phyloP scores from a whole-genome alignment of 2,797 vertebrate species.

The Tamandua tetradactyla region DNA sequence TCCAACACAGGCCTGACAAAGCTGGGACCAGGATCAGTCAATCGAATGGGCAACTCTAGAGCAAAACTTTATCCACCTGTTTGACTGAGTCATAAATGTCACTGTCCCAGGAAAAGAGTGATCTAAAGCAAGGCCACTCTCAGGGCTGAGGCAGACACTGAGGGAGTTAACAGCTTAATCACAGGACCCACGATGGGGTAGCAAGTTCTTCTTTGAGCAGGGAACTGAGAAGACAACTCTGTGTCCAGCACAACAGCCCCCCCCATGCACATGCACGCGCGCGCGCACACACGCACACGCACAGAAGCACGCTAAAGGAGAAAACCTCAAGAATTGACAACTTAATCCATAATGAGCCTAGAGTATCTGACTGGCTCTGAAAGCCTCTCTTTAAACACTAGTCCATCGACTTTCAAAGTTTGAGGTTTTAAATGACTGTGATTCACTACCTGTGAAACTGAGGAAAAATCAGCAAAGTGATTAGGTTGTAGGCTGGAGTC shows the following conservation, averaged over 20 bases:
- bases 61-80: background rate
- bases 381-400: background rate
- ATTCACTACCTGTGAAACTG: conserved; percentile 26
- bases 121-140: background rate
- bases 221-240: background rate
- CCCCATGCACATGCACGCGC: too few species aligned
- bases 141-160: background rate
- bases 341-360: background rate
- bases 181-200: background rate
- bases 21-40: background rate
- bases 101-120: background rate
- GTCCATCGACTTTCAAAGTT: background rate
- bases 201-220: background rate
- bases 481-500: conserved; percentile 44
- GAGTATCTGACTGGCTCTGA: background rate
- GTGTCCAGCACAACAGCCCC: background rate
- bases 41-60: background rate
- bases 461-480: conserved; percentile 50
- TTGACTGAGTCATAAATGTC: background rate
- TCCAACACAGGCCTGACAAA: background rate
- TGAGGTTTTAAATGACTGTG: conserved; percentile 54
- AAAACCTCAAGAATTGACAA: background rate
- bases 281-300: background rate
- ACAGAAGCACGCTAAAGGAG: too few species aligned
- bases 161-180: background rate